Conservation (phyloP, 2,113 vertebrate genomes). For the Cyanistes caeruleus region DNA sequence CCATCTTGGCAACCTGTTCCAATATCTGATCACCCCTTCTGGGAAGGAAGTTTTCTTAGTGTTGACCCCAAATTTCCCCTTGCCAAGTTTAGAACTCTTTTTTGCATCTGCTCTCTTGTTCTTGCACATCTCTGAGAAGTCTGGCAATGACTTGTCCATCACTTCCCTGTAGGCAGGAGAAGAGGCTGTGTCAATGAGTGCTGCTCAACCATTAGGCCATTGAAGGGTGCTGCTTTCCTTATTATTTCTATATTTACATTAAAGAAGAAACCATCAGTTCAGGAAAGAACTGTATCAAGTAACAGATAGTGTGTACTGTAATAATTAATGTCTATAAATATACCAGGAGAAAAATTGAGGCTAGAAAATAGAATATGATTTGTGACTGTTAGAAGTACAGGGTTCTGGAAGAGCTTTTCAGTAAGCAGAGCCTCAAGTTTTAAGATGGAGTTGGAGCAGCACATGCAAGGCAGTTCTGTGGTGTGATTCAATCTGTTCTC, state of each 20-base stretch:
- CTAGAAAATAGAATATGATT: not conserved
- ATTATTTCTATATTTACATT: not conserved
- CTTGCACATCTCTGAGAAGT: accelerated
- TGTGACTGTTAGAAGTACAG: not conserved
- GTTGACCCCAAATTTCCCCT: not conserved
- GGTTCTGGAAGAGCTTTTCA: not conserved
- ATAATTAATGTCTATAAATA: not conserved
- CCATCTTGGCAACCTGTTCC: not conserved
- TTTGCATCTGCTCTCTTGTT: not conserved
- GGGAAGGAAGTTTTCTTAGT: not conserved
- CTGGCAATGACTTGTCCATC: not conserved
- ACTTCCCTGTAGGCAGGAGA: not conserved
- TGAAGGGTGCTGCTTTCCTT: not conserved
- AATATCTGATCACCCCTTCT: not conserved
- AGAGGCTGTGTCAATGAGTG: not conserved
- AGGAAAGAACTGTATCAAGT: not conserved
- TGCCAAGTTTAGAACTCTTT: not conserved
- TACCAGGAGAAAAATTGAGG: not conserved
- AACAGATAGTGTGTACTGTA: not conserved
- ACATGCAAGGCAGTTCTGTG: not conserved
- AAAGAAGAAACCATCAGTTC: not conserved
- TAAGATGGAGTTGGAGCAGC: not conserved
- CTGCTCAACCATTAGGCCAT: not conserved
- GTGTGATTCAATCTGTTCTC: not conserved
- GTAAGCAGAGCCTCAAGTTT: not conserved